phyloP scores from a whole-genome alignment of 2,888 invertebrate genomes.

The Hoplodrina blanda region DNA sequence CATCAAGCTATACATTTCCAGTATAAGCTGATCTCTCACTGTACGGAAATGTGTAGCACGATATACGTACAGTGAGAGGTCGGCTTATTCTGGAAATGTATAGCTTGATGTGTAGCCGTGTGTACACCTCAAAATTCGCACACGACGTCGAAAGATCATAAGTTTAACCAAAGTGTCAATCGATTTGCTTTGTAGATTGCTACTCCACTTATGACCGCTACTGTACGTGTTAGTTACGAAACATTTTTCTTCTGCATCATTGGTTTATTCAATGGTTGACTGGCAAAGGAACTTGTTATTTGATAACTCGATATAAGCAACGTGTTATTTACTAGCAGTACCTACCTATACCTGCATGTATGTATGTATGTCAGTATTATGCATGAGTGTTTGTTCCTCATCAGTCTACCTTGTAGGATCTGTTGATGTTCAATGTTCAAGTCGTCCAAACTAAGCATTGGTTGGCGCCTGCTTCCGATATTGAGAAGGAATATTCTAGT shows the following conservation, averaged over 20 bases:
- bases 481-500: slow-evolving; percentile 27
- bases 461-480: slow-evolving; percentile 9
- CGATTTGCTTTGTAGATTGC: no score
- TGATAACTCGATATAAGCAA: slow-evolving; percentile 4
- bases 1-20: no score
- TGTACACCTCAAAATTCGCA: no score
- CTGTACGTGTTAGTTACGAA: slow-evolving; percentile 5
- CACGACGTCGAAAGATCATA: no score
- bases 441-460: slow-evolving; percentile 16
- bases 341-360: no score
- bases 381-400: background rate
- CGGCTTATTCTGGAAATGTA: no score
- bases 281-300: slow-evolving; percentile 29
- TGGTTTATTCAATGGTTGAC: slow-evolving; percentile 18
- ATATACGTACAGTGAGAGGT: no score
- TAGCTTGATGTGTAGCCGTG: no score
- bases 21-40: no score
- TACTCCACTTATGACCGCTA: no score
- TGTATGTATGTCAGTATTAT: background rate
- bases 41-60: no score
- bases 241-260: slow-evolving; percentile 30
- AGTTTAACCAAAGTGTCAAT: no score
- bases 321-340: background rate
- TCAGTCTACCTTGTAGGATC: background rate
- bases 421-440: slow-evolving; percentile 29